A percentile compares a stretch with the other conserved stretches of the same genome.
These are phyloP conservation scores for Plumapathes pennacea DNA, from an alignment of 92 coral and sea anemone genomes.

Conservation along the genomic window DNA sequence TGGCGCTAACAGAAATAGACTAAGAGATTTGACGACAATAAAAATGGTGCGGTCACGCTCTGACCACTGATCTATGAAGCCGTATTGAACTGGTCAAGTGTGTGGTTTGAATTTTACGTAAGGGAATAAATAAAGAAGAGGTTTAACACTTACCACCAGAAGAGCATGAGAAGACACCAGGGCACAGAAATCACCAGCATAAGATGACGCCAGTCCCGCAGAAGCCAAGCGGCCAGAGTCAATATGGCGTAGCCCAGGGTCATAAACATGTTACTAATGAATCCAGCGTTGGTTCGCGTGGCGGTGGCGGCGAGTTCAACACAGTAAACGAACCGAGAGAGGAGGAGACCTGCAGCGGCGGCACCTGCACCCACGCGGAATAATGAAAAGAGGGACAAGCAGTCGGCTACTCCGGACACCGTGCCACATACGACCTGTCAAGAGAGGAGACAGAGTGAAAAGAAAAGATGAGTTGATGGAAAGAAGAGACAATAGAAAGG, in stretches of 20 bases:
- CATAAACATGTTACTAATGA: constrained; percentile 58
- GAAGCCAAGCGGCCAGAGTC: constrained; percentile 55
- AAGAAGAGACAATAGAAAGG: constrained; percentile 23
- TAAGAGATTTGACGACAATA: too few relatives aligned
- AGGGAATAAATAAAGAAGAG: background rate
- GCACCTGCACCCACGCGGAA: constrained; percentile 74
- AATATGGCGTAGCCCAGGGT: constrained; percentile 49
- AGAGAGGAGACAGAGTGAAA: too few relatives aligned
- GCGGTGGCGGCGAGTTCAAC: constrained; percentile 68
- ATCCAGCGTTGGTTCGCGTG: constrained; percentile 66
- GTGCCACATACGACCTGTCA: constrained; percentile 2
- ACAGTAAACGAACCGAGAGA: constrained; percentile 76
- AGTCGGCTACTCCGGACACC: constrained; percentile 33
- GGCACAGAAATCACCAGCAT: constrained; percentile 64
- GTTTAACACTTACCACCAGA: constrained; percentile 63
- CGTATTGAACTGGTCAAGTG: too few relatives aligned
- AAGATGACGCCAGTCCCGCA: constrained; percentile 71
- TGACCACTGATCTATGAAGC: too few relatives aligned
- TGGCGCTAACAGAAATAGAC: too few relatives aligned
- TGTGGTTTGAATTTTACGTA: too few relatives aligned
- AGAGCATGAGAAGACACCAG: constrained; percentile 41
- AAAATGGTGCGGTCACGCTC: too few relatives aligned
- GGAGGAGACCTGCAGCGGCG: constrained; percentile 69
- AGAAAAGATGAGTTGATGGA: background rate
- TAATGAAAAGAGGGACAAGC: constrained; percentile 73